These are phyloP conservation scores for Sminthopsis crassicaudata DNA, from an alignment of 2,113 vertebrate species.

Conservation along the genomic window DNA sequence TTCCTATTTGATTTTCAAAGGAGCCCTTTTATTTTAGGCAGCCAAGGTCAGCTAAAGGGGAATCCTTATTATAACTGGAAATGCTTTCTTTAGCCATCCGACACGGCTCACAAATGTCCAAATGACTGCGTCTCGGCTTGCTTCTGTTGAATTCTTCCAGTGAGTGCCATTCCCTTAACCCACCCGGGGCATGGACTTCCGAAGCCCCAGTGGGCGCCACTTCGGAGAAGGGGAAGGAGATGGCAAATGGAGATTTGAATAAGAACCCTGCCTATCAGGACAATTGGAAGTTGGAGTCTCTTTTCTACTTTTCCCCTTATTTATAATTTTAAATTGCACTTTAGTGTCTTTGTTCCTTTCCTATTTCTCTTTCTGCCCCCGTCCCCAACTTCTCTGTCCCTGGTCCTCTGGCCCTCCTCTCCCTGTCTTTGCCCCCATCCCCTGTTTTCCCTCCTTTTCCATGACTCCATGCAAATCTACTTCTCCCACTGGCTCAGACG, in stretches of 20 bases:
- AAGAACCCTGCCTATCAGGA: constrained; percentile 83
- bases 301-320: constrained; percentile 84
- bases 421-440: constrained; percentile 18
- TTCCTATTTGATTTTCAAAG: constrained; percentile 72
- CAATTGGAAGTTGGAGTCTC: constrained; percentile 81
- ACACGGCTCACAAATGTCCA: constrained; percentile 65
- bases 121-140: constrained; percentile 76
- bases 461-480: constrained; percentile 73
- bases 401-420: constrained; percentile 57
- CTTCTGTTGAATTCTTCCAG: constrained; percentile 72
- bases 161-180: constrained; percentile 84
- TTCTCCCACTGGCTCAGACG: constrained; percentile 76
- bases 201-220: constrained; percentile 72
- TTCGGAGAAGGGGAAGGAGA: constrained; percentile 78
- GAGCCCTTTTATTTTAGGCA: constrained; percentile 77
- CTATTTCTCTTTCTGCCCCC: constrained; percentile 56
- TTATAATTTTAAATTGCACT: constrained; percentile 89
- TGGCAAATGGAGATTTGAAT: constrained; percentile 78
- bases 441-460: constrained; percentile 47
- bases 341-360: constrained; percentile 78
- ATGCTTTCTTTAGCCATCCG: constrained; percentile 68
- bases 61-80: constrained; percentile 82
- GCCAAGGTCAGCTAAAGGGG: constrained; percentile 75
- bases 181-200: constrained; percentile 79
- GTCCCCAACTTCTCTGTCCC: constrained; percentile 36